Conservation (phyloP, 2,797 vertebrate genomes). For the Ispidina lecontei region DNA sequence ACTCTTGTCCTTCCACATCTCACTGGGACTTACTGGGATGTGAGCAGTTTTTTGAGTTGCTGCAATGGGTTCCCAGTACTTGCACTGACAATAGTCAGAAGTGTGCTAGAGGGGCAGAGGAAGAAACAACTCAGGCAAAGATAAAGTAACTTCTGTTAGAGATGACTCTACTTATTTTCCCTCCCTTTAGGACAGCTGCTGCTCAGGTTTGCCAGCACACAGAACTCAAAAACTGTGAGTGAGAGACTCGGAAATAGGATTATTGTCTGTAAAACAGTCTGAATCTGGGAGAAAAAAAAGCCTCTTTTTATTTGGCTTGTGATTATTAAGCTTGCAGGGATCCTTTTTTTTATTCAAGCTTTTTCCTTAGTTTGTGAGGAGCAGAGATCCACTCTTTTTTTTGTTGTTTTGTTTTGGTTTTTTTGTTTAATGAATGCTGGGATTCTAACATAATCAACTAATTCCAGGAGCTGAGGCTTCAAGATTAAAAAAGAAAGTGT, state of each 20-base stretch:
- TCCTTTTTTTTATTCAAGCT: not conserved
- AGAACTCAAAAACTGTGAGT: constrained; percentile 25
- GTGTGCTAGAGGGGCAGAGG: not conserved
- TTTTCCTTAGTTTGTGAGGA: not conserved
- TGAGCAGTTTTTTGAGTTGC: not conserved
- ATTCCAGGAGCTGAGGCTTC: constrained; percentile 60
- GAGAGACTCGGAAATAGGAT: constrained; percentile 45
- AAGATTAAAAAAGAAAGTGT: constrained; percentile 53
- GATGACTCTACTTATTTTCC: not conserved
- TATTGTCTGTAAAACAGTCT: constrained; percentile 40
- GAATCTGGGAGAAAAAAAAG: not conserved
- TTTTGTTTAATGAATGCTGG: not conserved
- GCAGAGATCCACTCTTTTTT: not conserved
- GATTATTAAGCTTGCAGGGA: constrained; percentile 28
- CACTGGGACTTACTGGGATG: not conserved
- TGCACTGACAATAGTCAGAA: not conserved
- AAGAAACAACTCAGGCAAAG: not conserved
- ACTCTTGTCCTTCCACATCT: not conserved
- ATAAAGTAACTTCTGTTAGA: not conserved
- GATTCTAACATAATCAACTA: constrained; percentile 43
- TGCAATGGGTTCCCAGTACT: not conserved
- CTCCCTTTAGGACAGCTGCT: constrained; percentile 52
- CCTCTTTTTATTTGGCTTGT: constrained; percentile 10
- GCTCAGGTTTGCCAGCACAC: constrained; percentile 48
- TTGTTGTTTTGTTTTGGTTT: not conserved